A percentile compares a stretch with the other conserved stretches of the same genome.
Evolutionary conservation across 2,888 invertebrate genomes (phyloP).

Genomic region (Eumacrocentrus americanus): DNA sequence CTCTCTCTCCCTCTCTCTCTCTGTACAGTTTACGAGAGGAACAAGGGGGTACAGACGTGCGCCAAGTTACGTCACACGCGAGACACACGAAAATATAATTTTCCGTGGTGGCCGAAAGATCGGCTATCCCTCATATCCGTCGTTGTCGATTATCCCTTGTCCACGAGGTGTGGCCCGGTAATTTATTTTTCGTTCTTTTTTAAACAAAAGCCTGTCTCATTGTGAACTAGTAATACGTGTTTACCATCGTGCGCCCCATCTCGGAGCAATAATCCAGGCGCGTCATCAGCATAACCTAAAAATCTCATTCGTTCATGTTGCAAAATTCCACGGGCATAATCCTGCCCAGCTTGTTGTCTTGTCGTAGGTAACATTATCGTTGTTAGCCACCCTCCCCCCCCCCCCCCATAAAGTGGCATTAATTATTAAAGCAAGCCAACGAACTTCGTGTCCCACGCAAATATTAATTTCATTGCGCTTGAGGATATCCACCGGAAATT

Average conservation of each 20-base stretch:
- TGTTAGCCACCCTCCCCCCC: too few species aligned
- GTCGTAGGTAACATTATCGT: not conserved
- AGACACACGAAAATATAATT: slow-evolving; percentile 13
- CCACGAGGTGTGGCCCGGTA: slow-evolving; percentile 7
- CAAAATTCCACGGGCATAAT: slow-evolving; percentile 17
- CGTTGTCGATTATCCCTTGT: not conserved
- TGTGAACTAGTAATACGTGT: slow-evolving; percentile 11
- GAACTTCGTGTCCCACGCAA: not conserved
- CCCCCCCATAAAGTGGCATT: too few species aligned
- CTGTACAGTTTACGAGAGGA: slow-evolving; percentile 6
- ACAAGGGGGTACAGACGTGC: slow-evolving; percentile 2
- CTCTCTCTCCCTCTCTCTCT: not conserved
- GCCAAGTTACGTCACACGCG: slow-evolving; percentile 21
- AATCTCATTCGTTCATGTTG: slow-evolving; percentile 25
- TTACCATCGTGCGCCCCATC: slow-evolving; percentile 14
- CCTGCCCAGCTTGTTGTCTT: slow-evolving; percentile 16
- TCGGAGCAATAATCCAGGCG: slow-evolving; percentile 18
- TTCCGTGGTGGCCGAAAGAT: slow-evolving; percentile 9
- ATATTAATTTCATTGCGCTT: slow-evolving; percentile 17
- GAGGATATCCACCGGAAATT: slow-evolving; percentile 47
- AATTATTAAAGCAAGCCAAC: not conserved
- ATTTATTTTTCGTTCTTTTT: slow-evolving; percentile 11
- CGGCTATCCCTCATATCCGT: not conserved
- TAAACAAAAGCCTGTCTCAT: slow-evolving; percentile 14
- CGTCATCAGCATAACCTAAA: slow-evolving; percentile 35